Base-by-base conservation (phyloP, 2,888 invertebrate species). In the Phorcus lineatus region DNA sequence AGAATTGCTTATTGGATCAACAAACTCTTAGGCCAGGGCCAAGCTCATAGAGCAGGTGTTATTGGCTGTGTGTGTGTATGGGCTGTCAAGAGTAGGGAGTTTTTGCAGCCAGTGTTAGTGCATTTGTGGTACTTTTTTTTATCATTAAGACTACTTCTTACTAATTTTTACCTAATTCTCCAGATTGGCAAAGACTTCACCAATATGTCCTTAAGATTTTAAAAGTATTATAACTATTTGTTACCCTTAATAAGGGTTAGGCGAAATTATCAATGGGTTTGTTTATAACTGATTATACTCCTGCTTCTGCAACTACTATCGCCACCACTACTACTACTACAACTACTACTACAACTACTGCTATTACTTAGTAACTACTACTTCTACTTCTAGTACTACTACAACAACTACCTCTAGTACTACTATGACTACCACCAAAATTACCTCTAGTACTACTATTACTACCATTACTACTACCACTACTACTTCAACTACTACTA, bases 401-500 rank as follows among this genome's bases (percentile, higher is more conserved):
- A 40, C 36, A 31, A 17, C 16, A 4, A 28, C 77, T 17, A 31
- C 28, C 0, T 31, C 36, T 28, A 31, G 28, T 55, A 31, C 54
- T 28, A 70, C 70, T 28, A 70, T 31, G 3, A 70, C 70, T 28
- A 70, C 70, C 19, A 22, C 17, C n/a, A 36, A 31, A 55, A 57
- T 19, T 55, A 19, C 17, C 36, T 31, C 47, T 55, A 22, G 57
- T 40, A 28, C 75, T 40, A 75, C 75, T n/a, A 17, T 11, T 16
- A 47, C 11, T 31, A n/a, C 19, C 16, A 40, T 19, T 19, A 28
- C 22, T 75, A 75, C 57, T 17, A 62, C 36, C 54, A 75, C 62
- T 75, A 17, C 47, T 47, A 80, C 70, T 70, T 19, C 53, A 40
- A 78, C 70, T 78, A 78, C 70, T 78, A 19, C 70, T 78, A 52